Base-by-base conservation (phyloP, 2,797 vertebrate genomes). In the Pygocentrus nattereri region DNA sequence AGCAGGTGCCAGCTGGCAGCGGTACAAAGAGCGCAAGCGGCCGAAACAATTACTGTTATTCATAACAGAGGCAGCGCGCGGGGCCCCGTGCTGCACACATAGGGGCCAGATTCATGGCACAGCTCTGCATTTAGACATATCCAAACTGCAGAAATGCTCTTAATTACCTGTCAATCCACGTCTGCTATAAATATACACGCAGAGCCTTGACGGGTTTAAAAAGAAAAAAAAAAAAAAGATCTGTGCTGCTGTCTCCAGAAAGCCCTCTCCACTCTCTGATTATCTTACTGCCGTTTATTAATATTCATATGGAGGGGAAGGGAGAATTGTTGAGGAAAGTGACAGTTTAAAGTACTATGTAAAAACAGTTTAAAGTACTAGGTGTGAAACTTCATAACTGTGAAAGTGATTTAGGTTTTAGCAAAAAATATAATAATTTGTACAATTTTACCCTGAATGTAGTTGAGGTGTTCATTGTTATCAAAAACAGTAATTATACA, bases 21-120 rank as follows among this genome's bases (percentile, higher is more conserved):
- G 10, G 67, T 70, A 83, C 85, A 84, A 86, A 88, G 79, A 41
- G 44, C 47, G 65, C 64, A 44, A 84, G 78, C 56, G 85, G 93
- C 91, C 90, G 94, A 19, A 97, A 99, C 97, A 97, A 98, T 98
- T 96, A 95, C 94, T 93, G 95, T 97, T 96, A 97, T 97, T 98
- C 97, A 98, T 96, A 92, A 95, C 93, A 94, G 87, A 90, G 94
- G 93, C 88, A 83, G 85, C 84, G 88, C 85, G 85, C 87, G 82
- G 91, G 90, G 93, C 94, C 94, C 93, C 16, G 61, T 31, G 93
- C 90, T 93, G 93, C 93, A 93, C 90, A 94, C 93, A 94, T 11
- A 64, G 64, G 92, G 86, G 90, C 88, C 74, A 76, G 87, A 90
- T 90, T 89, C 85, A 87, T 87, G 75, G 73, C 93, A 95, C 90